These are phyloP conservation scores for Liparis tanakae DNA, from an alignment of 2,797 vertebrate species.

Conservation along the genomic window DNA sequence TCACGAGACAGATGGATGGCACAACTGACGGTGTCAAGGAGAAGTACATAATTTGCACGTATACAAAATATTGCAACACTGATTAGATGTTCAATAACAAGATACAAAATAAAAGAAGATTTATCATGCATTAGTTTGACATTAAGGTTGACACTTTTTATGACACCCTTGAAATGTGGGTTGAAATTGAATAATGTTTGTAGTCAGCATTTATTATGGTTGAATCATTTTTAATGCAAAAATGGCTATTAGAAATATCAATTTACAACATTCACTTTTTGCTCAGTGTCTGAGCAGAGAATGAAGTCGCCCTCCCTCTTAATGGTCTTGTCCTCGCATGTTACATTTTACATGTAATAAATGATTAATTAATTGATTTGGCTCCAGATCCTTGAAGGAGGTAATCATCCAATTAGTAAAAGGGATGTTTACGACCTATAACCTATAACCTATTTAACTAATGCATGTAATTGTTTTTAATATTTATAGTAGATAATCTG, in stretches of 20 bases:
- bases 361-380: not conserved
- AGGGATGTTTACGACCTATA: not conserved
- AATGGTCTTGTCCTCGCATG: too few species aligned
- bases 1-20: constrained; percentile 39
- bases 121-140: not conserved
- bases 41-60: not conserved
- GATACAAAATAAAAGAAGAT: not conserved
- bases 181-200: not conserved
- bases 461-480: not conserved
- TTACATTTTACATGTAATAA: not conserved
- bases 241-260: not conserved
- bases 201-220: not conserved
- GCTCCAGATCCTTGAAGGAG: not conserved
- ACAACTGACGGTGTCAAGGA: not conserved
- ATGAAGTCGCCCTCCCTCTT: not conserved
- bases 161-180: not conserved
- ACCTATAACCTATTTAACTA: not conserved
- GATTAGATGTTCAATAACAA: not conserved
- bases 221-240: not conserved
- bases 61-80: not conserved
- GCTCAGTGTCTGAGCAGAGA: not conserved
- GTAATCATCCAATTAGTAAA: too few species aligned
- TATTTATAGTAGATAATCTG: not conserved
- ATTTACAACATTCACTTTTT: not conserved
- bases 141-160: not conserved